Evolutionary conservation across 2,113 vertebrate genomes (phyloP), one percentile per base, ranked within the genome.

Genomic region (Cathartes aura): DNA sequence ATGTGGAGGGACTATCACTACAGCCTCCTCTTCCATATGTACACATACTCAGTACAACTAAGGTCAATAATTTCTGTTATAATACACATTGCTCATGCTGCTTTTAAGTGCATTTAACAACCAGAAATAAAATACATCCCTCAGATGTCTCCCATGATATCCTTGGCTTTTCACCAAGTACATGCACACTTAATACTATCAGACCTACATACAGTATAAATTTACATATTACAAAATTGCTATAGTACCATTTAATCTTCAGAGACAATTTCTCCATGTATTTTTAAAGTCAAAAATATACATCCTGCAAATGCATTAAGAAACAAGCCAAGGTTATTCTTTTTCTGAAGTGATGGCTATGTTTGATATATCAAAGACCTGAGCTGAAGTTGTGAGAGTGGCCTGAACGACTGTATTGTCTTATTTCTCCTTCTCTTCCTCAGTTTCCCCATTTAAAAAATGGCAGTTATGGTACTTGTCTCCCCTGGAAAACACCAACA

Each of bases 141-240:
- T 96, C 86, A 87, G 86, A 92, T 87, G 92, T 90, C 92, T 95
- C 52, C 72, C 64, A 26, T 78, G 64, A 75, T 88, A 82, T 92
- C 53, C 58, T 93, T 95, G 93, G 94, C 91, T 95, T 64, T 26
- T 32, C 83, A 56, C 95, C 97, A 97, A 96, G 52, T 72, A 64
- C 9, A 55, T 30, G 56, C 68, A 67, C 81, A 45, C 45, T 96
- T 87, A 70, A 83, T 92, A 14, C 50, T 73, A 48, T 89, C 73
- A 92, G 16, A 60, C 73, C 79, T 64, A 47, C 40, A 82, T 43
- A 20, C 58, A 53, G 55, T 10, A 60, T 42, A 62, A 73, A 92
- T 91, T 74, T 87, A 18, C 5, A 4, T 52, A 40, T 40, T 84
- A 60, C 38, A 38, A 58, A 85, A 78, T 47, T 74, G 68, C 55